phyloP scores from a whole-genome alignment of 2,888 invertebrate species.

The Papilio elwesi region DNA sequence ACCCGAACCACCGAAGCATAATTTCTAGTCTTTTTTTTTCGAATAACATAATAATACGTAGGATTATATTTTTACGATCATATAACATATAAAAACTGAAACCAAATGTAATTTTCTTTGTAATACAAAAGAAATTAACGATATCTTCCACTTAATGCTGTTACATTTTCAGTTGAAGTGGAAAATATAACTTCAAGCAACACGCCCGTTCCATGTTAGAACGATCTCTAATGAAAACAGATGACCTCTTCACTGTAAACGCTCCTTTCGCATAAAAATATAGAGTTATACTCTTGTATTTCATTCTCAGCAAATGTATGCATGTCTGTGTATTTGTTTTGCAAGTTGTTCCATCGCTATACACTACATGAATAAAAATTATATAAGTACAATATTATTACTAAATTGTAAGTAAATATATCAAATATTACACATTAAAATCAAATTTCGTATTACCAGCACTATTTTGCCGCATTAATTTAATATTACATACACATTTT shows the following conservation, averaged over 20 bases:
- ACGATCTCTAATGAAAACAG: slow-evolving; percentile 36
- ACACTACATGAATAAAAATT: neutral
- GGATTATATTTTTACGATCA: too few relatives aligned
- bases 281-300: slow-evolving; percentile 29
- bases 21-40: too few relatives aligned
- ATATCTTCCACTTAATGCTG: slow-evolving; percentile 22
- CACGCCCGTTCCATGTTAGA: slow-evolving; percentile 40
- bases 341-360: too few relatives aligned
- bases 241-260: slow-evolving; percentile 33
- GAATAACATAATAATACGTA: too few relatives aligned
- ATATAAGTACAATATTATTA: too few relatives aligned
- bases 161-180: slow-evolving; percentile 34
- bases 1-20: too few relatives aligned
- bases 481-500: too few relatives aligned
- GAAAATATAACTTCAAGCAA: slow-evolving; percentile 35
- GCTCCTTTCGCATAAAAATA: slow-evolving; percentile 35
- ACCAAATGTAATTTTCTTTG: neutral
- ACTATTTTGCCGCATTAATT: too few relatives aligned
- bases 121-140: slow-evolving; percentile 3
- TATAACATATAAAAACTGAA: neutral
- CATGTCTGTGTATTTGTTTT: neutral
- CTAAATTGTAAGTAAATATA: too few relatives aligned
- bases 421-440: too few relatives aligned
- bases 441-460: too few relatives aligned
- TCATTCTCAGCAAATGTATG: neutral